Percentiles rank a stretch among this genome's conserved stretches.
Evolutionary conservation across 2,888 invertebrate genomes (phyloP).

Genomic region (Troides helena): DNA sequence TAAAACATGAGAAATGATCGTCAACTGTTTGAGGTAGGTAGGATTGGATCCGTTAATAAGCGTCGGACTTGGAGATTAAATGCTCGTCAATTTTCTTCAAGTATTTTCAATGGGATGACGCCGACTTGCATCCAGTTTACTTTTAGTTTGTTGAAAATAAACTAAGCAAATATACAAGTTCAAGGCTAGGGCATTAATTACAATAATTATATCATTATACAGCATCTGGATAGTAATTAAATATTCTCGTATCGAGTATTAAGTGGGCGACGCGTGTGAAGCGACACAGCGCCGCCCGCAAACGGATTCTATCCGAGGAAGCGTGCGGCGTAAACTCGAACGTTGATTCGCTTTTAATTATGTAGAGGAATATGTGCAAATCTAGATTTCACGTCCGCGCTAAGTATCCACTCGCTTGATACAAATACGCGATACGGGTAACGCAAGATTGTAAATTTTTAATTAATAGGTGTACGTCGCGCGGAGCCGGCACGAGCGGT

Average conservation of each 20-base stretch:
- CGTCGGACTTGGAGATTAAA: no score
- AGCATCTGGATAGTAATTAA: constrained; percentile 5
- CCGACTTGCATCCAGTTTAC: no score
- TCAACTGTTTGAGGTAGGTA: no score
- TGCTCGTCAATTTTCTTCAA: no score
- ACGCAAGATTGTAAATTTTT: constrained; percentile 28
- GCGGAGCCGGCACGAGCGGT: not conserved
- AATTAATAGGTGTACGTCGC: constrained; percentile 20
- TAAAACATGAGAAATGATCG: no score
- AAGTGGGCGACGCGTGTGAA: not conserved
- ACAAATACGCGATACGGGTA: constrained; percentile 24
- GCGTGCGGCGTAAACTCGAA: constrained; percentile 28
- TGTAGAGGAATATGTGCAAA: constrained; percentile 40
- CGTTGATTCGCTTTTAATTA: constrained; percentile 35
- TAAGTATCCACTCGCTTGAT: constrained; percentile 30
- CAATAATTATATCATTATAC: constrained; percentile 8
- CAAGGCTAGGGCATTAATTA: not conserved
- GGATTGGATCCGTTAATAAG: no score
- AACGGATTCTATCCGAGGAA: not conserved
- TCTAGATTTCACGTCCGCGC: constrained; percentile 35
- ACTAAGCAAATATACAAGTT: no score
- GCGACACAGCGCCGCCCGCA: no score
- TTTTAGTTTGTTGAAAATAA: no score
- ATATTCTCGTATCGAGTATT: constrained; percentile 14
- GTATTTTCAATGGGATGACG: no score